Conservation (phyloP, 2,113 vertebrate species). For the Prolemur simus region DNA sequence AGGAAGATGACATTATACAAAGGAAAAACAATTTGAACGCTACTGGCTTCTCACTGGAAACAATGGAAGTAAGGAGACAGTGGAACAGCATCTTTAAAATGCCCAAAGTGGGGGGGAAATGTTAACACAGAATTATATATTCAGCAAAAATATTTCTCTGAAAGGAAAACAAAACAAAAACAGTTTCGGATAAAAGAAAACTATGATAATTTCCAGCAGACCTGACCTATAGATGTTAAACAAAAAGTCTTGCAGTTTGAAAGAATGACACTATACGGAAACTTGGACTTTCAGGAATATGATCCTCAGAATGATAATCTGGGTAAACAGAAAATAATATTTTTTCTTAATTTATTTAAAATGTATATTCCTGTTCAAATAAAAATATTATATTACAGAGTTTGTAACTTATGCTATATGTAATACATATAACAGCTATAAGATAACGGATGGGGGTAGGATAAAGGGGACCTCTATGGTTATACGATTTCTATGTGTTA, state of each 20-base stretch:
- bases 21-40: not conserved
- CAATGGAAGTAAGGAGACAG: not conserved
- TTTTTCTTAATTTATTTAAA: constrained; percentile 2
- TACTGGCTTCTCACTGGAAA: not conserved
- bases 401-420: not conserved
- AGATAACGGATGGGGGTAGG: not conserved
- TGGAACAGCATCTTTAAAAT: not conserved
- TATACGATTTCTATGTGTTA: not conserved
- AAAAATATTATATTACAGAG: not conserved
- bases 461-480: not conserved
- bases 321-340: not conserved
- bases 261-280: not conserved
- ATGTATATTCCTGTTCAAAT: not conserved
- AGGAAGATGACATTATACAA: not conserved
- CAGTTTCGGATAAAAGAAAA: not conserved
- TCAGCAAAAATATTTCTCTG: not conserved
- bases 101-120: no score
- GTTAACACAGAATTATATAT: not conserved
- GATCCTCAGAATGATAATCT: not conserved
- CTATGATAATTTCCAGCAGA: not conserved
- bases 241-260: not conserved
- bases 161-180: constrained; percentile 9
- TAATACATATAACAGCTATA: not conserved
- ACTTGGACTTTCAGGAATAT: not conserved
- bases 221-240: not conserved